Evolutionary conservation across 2,797 vertebrate species (phyloP).

Genomic region (Galago senegalensis): DNA sequence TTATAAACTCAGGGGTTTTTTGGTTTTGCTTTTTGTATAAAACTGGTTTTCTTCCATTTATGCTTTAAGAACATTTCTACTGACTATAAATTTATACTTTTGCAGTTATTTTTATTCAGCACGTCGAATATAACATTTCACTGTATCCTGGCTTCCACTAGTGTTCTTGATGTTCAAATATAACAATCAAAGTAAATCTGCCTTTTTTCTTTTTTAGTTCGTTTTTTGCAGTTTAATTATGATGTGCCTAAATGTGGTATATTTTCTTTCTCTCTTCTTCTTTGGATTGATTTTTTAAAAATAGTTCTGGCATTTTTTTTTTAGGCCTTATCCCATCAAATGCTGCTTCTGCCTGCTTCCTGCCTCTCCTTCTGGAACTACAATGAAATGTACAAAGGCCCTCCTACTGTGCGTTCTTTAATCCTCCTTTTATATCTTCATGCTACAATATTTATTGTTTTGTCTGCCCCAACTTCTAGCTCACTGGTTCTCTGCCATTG

Average conservation of each 20-base stretch:
- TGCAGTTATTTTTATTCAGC: background rate
- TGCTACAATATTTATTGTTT: background rate
- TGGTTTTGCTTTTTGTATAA: background rate
- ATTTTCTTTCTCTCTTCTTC: background rate
- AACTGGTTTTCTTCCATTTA: background rate
- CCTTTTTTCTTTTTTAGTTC: background rate
- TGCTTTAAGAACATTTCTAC: conserved; percentile 27
- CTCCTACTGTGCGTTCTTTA: background rate
- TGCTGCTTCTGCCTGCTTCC: background rate
- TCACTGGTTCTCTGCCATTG: background rate
- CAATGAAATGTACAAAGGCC: background rate
- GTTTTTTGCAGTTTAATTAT: background rate
- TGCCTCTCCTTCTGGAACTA: background rate
- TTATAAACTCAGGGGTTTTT: conserved; percentile 15
- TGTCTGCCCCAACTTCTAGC: background rate
- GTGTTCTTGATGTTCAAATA: background rate
- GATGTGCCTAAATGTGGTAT: background rate
- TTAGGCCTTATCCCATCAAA: background rate
- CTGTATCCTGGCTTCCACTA: background rate
- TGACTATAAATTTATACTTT: background rate
- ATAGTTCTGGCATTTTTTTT: background rate
- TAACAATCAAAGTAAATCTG: background rate
- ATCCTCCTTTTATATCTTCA: background rate
- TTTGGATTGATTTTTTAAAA: background rate
- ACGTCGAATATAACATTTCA: background rate